Conservation (phyloP, 2,113 vertebrate species). For the Ammodytes marinus region DNA sequence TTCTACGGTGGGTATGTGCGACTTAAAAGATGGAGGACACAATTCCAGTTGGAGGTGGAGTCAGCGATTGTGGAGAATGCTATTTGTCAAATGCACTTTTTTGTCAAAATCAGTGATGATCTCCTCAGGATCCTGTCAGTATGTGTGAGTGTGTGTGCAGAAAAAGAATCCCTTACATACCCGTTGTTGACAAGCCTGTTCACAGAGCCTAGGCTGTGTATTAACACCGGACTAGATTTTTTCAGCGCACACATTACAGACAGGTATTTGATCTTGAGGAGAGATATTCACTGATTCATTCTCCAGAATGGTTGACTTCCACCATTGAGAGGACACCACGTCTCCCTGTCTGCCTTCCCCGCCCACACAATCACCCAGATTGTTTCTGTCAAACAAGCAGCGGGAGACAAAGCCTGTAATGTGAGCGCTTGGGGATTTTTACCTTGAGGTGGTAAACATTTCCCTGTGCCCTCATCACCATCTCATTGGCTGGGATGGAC, state of each 20-base stretch:
- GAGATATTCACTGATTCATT: too few relatives aligned
- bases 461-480: slow-evolving; percentile 90
- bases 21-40: neutral
- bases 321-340: neutral
- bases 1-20: neutral
- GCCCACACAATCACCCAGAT: slow-evolving; percentile 38
- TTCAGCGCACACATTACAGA: too few relatives aligned
- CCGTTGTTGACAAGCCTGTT: too few relatives aligned
- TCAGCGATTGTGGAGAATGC: too few relatives aligned
- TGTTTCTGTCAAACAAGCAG: slow-evolving; percentile 53
- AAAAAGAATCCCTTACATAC: too few relatives aligned
- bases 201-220: too few relatives aligned
- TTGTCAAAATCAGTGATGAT: too few relatives aligned
- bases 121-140: too few relatives aligned
- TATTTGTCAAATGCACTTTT: too few relatives aligned
- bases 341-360: neutral
- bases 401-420: slow-evolving; percentile 22
- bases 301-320: neutral
- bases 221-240: too few relatives aligned
- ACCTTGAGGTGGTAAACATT: slow-evolving; percentile 90
- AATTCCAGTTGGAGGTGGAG: neutral
- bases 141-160: too few relatives aligned
- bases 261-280: too few relatives aligned
- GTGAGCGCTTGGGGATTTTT: slow-evolving; percentile 43
- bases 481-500: slow-evolving; percentile 88